Base-by-base conservation (phyloP, 1,140 invertebrate genomes). In the Charaxes varanes region DNA sequence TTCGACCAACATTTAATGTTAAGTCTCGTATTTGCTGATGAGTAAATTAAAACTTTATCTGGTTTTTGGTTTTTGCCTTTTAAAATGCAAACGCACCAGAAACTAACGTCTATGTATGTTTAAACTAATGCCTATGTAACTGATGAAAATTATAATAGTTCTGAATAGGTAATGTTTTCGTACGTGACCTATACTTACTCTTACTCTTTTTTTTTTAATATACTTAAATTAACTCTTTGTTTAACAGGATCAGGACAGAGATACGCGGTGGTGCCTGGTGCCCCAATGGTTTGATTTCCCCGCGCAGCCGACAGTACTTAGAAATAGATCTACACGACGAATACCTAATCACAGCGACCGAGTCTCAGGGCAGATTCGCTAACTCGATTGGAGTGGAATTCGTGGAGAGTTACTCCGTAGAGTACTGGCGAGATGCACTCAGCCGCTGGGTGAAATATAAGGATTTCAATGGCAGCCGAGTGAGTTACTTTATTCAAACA, bases 241-340 rank as follows among this genome's bases (percentile, higher is more conserved):
- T 27, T 27, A 43, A 21, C 85, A 97, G 95, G 73, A 90, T 97
- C 52, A 88, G 93, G 1, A 90, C 91, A 17, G 95, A 97, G 65
- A 90, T 91, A 50, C 93, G 93, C 52, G 94, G 95, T 1, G 96
- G 96, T 1, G 96, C 96, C 0, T 98, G 96, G 96, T 98, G 96
- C 83, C 95, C 96, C 0, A 91, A 92, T 51, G 88, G 90, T 1
- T 89, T 93, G 54, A 92, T 93, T 44, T 88, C 88, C 49, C 87
- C 87, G 10, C 87, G 89, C 28, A 88, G 91, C 11, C 88, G 92
- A 6, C 95, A 97, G 69, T 97, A 91, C 68, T 83, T 98, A 22
- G 93, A 98, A 72, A 90, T 98, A 19, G 92, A 97, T 63, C 83
- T 98, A 6, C 86, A 86, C 3, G 85, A 85, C 30, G 87, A 94